Evolutionary conservation across 2,113 vertebrate genomes (phyloP).

Genomic region (Enhydra lutris): DNA sequence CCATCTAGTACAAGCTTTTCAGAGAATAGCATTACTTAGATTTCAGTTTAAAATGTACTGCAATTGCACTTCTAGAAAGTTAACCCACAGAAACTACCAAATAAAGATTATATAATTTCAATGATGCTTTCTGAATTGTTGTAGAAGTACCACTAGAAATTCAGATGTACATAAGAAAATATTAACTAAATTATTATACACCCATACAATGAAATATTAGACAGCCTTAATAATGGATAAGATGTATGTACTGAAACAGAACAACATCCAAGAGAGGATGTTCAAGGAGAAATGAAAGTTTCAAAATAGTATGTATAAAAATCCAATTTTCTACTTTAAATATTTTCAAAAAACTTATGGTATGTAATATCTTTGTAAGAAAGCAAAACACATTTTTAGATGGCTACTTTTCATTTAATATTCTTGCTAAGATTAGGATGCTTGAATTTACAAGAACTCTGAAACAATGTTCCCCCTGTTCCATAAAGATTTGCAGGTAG

Average conservation of each 20-base stretch:
- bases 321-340: background rate
- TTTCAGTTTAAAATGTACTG: constrained; percentile 1
- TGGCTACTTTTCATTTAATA: background rate
- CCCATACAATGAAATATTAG: background rate
- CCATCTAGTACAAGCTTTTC: background rate
- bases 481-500: background rate
- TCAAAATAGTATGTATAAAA: background rate
- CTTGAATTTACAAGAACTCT: background rate
- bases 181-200: background rate
- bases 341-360: background rate
- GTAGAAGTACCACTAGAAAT: background rate
- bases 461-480: background rate
- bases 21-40: background rate
- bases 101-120: constrained; percentile 1
- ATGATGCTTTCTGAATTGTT: background rate
- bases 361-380: background rate
- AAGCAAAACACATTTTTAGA: constrained; percentile 26
- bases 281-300: background rate
- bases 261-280: background rate
- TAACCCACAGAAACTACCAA: background rate
- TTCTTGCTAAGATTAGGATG: background rate
- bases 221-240: background rate
- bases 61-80: background rate
- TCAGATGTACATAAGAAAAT: background rate
- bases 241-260: background rate